Conservation (phyloP, 2,113 vertebrate species). For the Pygathrix nemaeus region DNA sequence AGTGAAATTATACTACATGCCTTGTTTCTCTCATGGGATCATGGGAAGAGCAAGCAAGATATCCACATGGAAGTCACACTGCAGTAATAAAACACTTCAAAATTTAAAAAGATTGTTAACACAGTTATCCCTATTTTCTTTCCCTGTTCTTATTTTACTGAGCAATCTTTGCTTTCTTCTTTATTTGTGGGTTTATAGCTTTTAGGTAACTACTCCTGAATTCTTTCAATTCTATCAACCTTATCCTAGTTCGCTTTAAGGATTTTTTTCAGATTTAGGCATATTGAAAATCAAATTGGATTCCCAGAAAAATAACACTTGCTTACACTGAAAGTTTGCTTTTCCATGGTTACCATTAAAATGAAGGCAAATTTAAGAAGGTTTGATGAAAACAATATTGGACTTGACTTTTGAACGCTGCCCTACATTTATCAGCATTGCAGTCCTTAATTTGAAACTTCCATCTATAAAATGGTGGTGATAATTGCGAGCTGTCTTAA, state of each 20-base stretch:
- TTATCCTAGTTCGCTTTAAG: not conserved
- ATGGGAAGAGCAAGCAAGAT: not conserved
- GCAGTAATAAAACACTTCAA: not conserved
- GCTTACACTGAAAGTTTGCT: not conserved
- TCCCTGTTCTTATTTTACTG: not conserved
- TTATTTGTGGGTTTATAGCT: not conserved
- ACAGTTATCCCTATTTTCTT: not conserved
- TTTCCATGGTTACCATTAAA: not conserved
- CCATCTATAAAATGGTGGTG: not conserved
- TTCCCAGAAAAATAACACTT: not conserved
- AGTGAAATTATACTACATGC: not conserved
- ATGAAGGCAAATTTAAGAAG: not conserved
- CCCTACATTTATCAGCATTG: not conserved
- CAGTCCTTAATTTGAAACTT: not conserved
- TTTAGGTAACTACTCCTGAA: not conserved
- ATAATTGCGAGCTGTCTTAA: not conserved
- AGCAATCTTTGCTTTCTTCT: not conserved
- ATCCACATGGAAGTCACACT: not conserved
- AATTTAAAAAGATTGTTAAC: not conserved
- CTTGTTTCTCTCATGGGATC: not conserved
- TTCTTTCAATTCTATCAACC: not conserved
- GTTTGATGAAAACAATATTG: not conserved
- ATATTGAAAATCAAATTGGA: not conserved
- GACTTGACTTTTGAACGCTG: not conserved
- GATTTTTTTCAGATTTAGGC: not conserved